Evolutionary conservation across 2,888 invertebrate genomes (phyloP), one percentile per base, ranked within the genome.

Genomic region (Epicampocera succincta): DNA sequence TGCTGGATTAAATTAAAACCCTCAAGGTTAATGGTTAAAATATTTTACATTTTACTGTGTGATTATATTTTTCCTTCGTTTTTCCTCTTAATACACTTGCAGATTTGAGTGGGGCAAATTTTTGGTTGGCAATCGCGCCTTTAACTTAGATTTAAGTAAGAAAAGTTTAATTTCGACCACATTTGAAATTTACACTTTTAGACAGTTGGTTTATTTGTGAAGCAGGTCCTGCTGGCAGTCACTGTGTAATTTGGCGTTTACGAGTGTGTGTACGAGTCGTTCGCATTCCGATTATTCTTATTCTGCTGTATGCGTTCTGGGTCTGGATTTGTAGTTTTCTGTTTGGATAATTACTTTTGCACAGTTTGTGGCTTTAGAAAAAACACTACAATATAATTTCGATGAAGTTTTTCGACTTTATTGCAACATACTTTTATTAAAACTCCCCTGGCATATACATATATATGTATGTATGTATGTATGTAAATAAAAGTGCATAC

Each of bases 11-110:
- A 52, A 38, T 33, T 44, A 54, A 80, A 60, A 48, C 84, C 83
- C 84, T 83, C 83, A 84, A 84, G 83, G 84, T 84, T 84, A 84
- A 84, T 83, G 66, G 82, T 84, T 83, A 78, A 84, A 84, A 40
- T 78, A 81, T 52, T 50, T 17, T n/a, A 5, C 8, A 11, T 54
- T 29, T 63, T 33, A 13, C 29, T 60, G 5, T 2, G 3, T 4
- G 13, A 15, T n/a, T 61, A 4, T 29, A 4, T 29, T 6, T 29
- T 29, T 29, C 29, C 6, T 29, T 29, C 29, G n/a, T 29, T 29
- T 29, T 61, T 61, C 13, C 17, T 52, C 11, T 3, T 42, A 17
- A 54, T 54, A 11, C 48, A 50, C 6, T 46, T 29, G 33, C 46
- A 56, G 8, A 42, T 76, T 72, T 61, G 38, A 25, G 8, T 46